A percentile compares a stretch with the other conserved stretches of the same genome.
phyloP scores from a whole-genome alignment of 1,140 invertebrate genomes.

The Gonatopus flavifemur region DNA sequence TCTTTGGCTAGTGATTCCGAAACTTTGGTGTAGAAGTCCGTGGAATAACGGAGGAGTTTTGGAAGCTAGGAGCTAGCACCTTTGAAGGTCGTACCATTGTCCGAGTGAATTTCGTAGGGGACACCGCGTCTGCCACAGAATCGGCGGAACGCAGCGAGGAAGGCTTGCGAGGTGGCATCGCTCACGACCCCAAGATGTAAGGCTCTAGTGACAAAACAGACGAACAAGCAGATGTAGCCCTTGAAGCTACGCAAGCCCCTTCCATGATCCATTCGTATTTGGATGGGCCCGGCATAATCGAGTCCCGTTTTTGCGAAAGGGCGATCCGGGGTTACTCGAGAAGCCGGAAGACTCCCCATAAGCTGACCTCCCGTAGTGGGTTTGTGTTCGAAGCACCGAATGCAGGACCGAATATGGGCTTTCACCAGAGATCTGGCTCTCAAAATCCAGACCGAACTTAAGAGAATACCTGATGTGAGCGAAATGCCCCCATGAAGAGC shows the following conservation, averaged over 20 bases:
- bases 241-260: not conserved
- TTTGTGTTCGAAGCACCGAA: not conserved
- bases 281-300: not conserved
- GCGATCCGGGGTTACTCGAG: not conserved
- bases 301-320: not conserved
- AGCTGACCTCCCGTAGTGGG: not conserved
- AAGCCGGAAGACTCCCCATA: not conserved
- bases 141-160: not conserved
- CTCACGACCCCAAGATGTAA: not conserved
- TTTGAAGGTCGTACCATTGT: not conserved
- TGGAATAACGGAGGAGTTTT: not conserved
- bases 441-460: not conserved
- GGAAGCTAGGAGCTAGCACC: not conserved
- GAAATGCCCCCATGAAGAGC: not conserved
- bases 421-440: not conserved
- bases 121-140: not conserved
- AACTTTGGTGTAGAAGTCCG: not conserved
- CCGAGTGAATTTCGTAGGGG: not conserved
- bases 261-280: not conserved
- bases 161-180: too few species aligned
- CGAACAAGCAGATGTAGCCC: too few species aligned
- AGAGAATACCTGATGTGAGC: not conserved
- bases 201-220: too few species aligned
- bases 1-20: not conserved
- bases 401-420: not conserved